Base-by-base conservation (phyloP, 2,113 vertebrate genomes). In the Pampusana beccarii region DNA sequence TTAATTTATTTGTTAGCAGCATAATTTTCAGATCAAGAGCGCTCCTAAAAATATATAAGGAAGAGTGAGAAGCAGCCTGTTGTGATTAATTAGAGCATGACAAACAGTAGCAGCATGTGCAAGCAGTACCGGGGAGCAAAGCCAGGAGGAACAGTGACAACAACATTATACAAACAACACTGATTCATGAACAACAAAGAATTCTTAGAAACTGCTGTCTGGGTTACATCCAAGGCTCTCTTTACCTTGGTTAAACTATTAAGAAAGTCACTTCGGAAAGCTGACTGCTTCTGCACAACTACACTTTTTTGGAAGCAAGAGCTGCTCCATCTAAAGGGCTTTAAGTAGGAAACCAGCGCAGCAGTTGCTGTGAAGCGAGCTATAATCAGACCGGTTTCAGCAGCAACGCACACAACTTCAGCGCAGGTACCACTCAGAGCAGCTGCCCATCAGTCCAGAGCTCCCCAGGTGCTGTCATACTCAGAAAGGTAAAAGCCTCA, bases 131-230 rank as follows among this genome's bases (percentile, higher is more conserved):
- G 28, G 54, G 79, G 74, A 97, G 82, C 79, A 93, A 82, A 94
- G 89, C 94, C 94, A 96, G 86, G 36, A 89, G 67, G 84, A 95
- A 93, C 56, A 86, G 51, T 9, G 33, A 91, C 73, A 92, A 81
- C 81, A 93, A 51, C 87, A 66, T 65, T 65, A 85, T 6, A 65
- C 93, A 93, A 95, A 93, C 91, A 89, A 8, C 81, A 74, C 0
- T 4, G 15, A 95, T 91, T 95, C 93, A 82, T 3, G 5, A 85
- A 88, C 66, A 90, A 94, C 90, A 95, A 88, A 88, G 95, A 74
- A 80, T 95, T 96, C 90, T 97, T 93, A 93, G 89, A 95, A 95
- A 81, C 66, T 93, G 80, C 80, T 79, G 83, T 86, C 89, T 92
- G 89, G 61, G 61, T 86, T 81, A 69, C 28, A 33, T 54, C 75